phyloP scores from a whole-genome alignment of 1,140 invertebrate genomes.

The Melitaea cinxia region DNA sequence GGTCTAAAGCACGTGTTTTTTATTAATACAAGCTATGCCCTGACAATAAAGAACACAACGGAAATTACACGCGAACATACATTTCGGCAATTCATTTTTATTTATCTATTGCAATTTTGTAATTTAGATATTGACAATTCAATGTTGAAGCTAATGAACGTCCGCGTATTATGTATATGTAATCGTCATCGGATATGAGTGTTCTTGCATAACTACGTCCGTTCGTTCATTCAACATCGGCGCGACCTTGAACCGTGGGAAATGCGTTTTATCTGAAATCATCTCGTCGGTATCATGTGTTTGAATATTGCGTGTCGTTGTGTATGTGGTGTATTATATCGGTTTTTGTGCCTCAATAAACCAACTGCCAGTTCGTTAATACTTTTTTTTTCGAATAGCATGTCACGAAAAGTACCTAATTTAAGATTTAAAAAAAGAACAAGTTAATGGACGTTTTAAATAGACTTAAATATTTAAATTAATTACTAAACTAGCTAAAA shows the following conservation, averaged over 20 bases:
- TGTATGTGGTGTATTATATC: not conserved
- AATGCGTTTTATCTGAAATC: slow-evolving; percentile 9
- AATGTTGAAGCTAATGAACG: not conserved
- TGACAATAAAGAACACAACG: too few species aligned
- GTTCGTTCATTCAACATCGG: not conserved
- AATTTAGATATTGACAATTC: not conserved
- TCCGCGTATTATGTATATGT: not conserved
- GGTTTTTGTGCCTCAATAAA: not conserved
- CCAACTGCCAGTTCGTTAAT: not conserved
- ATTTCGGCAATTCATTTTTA: not conserved
- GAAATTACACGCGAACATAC: too few species aligned
- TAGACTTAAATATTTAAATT: too few species aligned
- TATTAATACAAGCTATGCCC: too few species aligned
- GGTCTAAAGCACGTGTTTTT: too few species aligned
- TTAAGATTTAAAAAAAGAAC: too few species aligned
- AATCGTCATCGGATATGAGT: slow-evolving; percentile 13
- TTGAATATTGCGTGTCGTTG: not conserved
- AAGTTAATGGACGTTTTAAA: too few species aligned
- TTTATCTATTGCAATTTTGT: not conserved
- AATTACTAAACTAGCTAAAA: too few species aligned
- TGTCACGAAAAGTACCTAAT: not conserved
- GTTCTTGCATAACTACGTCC: slow-evolving; percentile 3
- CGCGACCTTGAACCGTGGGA: slow-evolving; percentile 26
- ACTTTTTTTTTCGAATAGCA: not conserved
- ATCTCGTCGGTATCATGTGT: not conserved